Evolutionary conservation across 2,888 invertebrate genomes (phyloP).

Genomic region (Micoletzkya japonica): DNA sequence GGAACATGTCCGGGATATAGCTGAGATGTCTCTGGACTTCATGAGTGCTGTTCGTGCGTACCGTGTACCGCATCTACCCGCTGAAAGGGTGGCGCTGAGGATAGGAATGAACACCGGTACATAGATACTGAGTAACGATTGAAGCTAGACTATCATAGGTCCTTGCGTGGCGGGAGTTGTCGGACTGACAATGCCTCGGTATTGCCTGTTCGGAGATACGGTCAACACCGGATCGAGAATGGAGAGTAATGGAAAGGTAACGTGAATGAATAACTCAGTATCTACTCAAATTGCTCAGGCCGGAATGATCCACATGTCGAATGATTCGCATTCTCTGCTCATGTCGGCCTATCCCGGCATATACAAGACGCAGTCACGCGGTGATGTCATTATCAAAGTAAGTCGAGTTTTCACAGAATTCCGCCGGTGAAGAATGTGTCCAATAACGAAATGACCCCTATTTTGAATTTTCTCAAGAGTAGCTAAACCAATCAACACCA

Average conservation of each 20-base stretch:
- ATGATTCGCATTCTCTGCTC: no score
- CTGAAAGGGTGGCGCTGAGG: constrained; percentile 51
- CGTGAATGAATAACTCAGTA: no score
- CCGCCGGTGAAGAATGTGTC: no score
- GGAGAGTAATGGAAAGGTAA: constrained; percentile 51
- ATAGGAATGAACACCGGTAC: constrained; percentile 54
- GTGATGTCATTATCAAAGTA: constrained; percentile 44
- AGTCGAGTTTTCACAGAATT: no score
- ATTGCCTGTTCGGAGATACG: constrained; percentile 58
- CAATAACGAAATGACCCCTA: no score
- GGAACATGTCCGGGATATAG: constrained; percentile 40
- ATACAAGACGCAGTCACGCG: constrained; percentile 40
- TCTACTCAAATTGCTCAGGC: no score
- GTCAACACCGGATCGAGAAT: constrained; percentile 58
- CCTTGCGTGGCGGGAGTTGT: constrained; percentile 37
- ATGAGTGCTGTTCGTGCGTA: constrained; percentile 37
- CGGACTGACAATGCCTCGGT: constrained; percentile 50
- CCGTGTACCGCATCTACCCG: constrained; percentile 53
- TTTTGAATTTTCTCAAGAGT: no score
- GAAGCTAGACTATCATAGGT: constrained; percentile 9
- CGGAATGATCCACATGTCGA: no score
- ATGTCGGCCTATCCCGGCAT: no score
- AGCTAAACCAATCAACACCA: no score
- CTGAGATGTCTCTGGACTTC: constrained; percentile 55
- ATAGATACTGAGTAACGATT: no score